Evolutionary conservation across 2,797 vertebrate species (phyloP).

Genomic region (Echiichthys vipera): DNA sequence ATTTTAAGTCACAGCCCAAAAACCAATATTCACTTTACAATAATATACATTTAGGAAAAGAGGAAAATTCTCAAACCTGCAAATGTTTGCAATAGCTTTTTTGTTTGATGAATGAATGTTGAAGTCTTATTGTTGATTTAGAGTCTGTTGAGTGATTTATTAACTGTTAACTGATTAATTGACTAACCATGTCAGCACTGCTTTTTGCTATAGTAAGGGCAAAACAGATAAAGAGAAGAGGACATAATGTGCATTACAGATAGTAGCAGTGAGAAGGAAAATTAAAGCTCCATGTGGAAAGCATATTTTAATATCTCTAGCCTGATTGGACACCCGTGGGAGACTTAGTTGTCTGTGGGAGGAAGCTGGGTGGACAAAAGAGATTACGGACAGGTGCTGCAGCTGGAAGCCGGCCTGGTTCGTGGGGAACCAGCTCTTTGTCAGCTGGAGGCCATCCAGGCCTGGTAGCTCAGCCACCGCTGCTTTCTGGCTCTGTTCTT

Average conservation of each 20-base stretch:
- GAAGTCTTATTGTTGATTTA: background rate
- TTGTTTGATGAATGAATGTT: background rate
- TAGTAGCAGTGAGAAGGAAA: constrained; percentile 10
- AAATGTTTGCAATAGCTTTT: background rate
- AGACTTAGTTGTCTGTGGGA: constrained; percentile 22
- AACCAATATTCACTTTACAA: background rate
- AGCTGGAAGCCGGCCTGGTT: constrained; percentile 53
- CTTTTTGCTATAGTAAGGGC: background rate
- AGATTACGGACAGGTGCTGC: constrained; percentile 66
- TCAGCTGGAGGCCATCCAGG: constrained; percentile 44
- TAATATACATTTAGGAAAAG: background rate
- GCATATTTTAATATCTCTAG: constrained; percentile 57
- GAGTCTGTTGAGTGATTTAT: background rate
- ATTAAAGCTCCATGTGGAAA: constrained; percentile 49
- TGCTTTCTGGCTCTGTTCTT: constrained; percentile 39
- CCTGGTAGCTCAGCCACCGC: constrained; percentile 31
- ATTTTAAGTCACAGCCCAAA: background rate
- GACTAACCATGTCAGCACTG: background rate
- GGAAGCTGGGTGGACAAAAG: constrained; percentile 26
- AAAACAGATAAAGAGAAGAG: background rate
- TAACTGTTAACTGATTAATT: background rate
- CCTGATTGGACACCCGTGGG: constrained; percentile 61
- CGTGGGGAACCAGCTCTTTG: constrained; percentile 39
- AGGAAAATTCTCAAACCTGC: background rate
- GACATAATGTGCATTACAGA: constrained; percentile 11